phyloP scores from a whole-genome alignment of 1,140 invertebrate genomes.

The Pinna nobilis region DNA sequence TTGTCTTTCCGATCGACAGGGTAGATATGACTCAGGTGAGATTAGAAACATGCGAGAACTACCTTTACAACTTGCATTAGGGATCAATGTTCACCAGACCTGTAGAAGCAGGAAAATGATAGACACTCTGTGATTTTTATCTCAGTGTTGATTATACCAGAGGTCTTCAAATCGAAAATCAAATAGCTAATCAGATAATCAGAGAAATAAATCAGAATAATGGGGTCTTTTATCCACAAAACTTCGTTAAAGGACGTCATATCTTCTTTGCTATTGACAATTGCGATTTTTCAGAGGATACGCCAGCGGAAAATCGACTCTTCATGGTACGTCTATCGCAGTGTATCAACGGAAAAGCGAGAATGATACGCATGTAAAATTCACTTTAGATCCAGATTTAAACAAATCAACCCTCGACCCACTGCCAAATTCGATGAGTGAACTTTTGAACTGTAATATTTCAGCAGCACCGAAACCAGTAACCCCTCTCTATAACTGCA shows the following conservation, averaged over 20 bases:
- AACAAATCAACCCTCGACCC: not conserved
- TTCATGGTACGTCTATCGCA: slow-evolving; percentile 1
- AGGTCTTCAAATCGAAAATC: slow-evolving; percentile 4
- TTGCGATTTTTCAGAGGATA: slow-evolving; percentile 1
- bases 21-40: not conserved
- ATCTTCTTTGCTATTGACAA: not conserved
- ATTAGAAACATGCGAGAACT: not conserved
- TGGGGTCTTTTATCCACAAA: not conserved
- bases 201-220: not conserved
- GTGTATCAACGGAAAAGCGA: not conserved
- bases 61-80: slow-evolving; percentile 1
- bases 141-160: not conserved
- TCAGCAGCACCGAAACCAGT: not conserved
- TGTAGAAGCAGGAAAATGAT: not conserved
- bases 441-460: not conserved
- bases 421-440: not conserved
- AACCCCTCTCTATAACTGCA: not conserved
- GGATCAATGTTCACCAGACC: not conserved
- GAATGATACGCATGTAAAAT: not conserved
- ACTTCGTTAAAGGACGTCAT: not conserved
- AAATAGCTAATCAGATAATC: slow-evolving; percentile 11
- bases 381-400: not conserved
- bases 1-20: not conserved
- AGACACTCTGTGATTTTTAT: not conserved
- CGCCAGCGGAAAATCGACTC: not conserved